Evolutionary conservation across 2,888 invertebrate species (phyloP).

Genomic region (Tipula vernalis): DNA sequence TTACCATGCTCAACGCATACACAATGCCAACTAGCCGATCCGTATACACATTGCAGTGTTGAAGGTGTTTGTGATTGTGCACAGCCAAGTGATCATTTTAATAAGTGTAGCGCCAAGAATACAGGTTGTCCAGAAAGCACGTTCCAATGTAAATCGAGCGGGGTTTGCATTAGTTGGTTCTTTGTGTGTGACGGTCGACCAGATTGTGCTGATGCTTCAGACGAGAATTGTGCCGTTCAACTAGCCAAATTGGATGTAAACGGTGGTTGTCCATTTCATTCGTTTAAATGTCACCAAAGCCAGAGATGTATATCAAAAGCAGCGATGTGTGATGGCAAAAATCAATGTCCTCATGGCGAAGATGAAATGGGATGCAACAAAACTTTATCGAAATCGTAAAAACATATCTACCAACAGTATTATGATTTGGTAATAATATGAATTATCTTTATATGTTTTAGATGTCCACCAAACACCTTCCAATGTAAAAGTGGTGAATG

Average conservation of each 20-base stretch:
- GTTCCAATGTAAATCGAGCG: constrained; percentile 75
- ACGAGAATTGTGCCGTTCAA: constrained; percentile 56
- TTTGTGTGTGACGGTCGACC: constrained; percentile 73
- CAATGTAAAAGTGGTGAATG: constrained; percentile 78
- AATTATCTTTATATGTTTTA: neutral
- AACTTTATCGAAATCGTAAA: constrained; percentile 42
- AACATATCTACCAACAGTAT: neutral
- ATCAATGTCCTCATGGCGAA: constrained; percentile 64
- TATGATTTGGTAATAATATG: neutral
- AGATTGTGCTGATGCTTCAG: constrained; percentile 77
- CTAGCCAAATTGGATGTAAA: constrained; percentile 23
- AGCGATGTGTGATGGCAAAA: constrained; percentile 66
- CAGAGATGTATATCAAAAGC: constrained; percentile 67
- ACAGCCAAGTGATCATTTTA: constrained; percentile 43
- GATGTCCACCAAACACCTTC: constrained; percentile 72
- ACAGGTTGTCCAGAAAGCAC: constrained; percentile 75
- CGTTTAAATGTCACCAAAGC: constrained; percentile 55
- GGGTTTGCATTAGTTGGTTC: constrained; percentile 84
- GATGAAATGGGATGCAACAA: constrained; percentile 57
- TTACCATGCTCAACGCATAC: constrained; percentile 59
- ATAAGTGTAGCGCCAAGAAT: constrained; percentile 54
- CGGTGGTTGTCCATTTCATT: constrained; percentile 51
- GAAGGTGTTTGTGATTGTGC: constrained; percentile 58
- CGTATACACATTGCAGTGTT: constrained; percentile 54
- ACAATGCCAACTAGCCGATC: constrained; percentile 71